Evolutionary conservation across 2,797 vertebrate species (phyloP).

Genomic region (Echiichthys vipera): DNA sequence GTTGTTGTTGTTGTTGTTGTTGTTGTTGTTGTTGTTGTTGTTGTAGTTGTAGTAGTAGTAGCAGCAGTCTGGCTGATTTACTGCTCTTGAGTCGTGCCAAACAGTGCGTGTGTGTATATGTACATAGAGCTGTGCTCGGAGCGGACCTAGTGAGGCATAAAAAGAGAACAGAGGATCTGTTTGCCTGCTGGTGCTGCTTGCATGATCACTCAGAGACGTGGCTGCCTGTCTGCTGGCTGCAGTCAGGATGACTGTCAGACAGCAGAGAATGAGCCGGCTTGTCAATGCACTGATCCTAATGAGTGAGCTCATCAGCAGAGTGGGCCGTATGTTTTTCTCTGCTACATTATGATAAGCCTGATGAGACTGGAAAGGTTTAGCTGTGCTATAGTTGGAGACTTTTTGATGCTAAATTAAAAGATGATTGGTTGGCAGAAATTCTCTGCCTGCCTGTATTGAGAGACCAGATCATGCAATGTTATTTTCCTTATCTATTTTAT

Average conservation of each 20-base stretch:
- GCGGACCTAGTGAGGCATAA: conserved; percentile 52
- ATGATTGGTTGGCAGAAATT: conserved; percentile 21
- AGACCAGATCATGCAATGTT: neutral
- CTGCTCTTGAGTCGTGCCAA: conserved; percentile 53
- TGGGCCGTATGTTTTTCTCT: conserved; percentile 21
- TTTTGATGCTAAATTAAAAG: conserved; percentile 32
- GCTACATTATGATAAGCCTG: conserved; percentile 27
- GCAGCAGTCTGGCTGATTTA: conserved; percentile 69
- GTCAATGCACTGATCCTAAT: conserved; percentile 62
- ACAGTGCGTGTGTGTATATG: conserved; percentile 13
- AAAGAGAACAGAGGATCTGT: conserved; percentile 58
- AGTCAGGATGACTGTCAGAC: conserved; percentile 45
- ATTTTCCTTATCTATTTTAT: neutral
- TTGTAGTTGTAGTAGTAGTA: conserved; percentile 35
- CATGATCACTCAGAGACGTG: conserved; percentile 49
- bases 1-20: too few species aligned
- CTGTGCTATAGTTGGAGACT: conserved; percentile 9
- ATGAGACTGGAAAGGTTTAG: conserved; percentile 4
- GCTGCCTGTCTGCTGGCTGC: conserved; percentile 45
- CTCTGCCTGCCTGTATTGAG: neutral
- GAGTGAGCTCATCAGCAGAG: conserved; percentile 56
- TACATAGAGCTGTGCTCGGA: conserved; percentile 44
- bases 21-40: too few species aligned
- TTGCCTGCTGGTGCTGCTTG: conserved; percentile 54
- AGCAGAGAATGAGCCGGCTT: conserved; percentile 49